phyloP scores from a whole-genome alignment of 1,140 invertebrate species.

The Eupristina koningsbergeri region DNA sequence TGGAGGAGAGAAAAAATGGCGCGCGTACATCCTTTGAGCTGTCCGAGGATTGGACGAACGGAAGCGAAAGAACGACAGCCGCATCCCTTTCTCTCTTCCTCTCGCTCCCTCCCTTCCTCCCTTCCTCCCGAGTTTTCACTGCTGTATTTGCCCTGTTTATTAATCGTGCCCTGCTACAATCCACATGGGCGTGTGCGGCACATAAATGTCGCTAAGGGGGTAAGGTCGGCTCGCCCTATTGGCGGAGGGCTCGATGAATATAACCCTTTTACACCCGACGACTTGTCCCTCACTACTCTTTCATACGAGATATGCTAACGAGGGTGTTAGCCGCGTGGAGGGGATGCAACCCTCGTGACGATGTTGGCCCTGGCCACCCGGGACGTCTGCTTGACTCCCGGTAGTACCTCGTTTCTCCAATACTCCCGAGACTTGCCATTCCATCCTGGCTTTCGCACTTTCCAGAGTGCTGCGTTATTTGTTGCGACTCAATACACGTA shows the following conservation, averaged over 20 bases:
- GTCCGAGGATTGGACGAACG: conserved; percentile 65
- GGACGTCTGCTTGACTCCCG: not conserved
- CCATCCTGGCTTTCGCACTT: not conserved
- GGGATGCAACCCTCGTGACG: not conserved
- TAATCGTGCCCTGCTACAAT: not conserved
- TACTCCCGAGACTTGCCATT: not conserved
- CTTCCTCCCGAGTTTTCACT: too few species aligned
- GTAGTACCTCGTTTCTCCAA: not conserved
- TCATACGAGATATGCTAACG: conserved; percentile 13
- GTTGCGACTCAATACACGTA: not conserved
- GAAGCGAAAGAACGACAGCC: conserved; percentile 14
- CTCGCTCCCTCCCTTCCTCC: not conserved
- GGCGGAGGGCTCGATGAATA: conserved; percentile 59
- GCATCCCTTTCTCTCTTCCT: not conserved
- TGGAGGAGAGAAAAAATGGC: conserved; percentile 58
- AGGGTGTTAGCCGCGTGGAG: not conserved
- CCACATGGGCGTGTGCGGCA: conserved; percentile 37
- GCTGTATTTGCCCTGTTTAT: too few species aligned
- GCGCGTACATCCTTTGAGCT: conserved; percentile 60
- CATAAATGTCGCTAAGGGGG: conserved; percentile 32
- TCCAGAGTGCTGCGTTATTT: not conserved
- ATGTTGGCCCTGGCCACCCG: not conserved
- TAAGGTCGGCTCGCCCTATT: conserved; percentile 62
- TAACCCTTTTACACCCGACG: conserved; percentile 56
- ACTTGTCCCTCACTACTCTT: not conserved